These are phyloP conservation scores for Adelphocoris suturalis DNA, from an alignment of 2,888 invertebrate species.

Conservation along the genomic window DNA sequence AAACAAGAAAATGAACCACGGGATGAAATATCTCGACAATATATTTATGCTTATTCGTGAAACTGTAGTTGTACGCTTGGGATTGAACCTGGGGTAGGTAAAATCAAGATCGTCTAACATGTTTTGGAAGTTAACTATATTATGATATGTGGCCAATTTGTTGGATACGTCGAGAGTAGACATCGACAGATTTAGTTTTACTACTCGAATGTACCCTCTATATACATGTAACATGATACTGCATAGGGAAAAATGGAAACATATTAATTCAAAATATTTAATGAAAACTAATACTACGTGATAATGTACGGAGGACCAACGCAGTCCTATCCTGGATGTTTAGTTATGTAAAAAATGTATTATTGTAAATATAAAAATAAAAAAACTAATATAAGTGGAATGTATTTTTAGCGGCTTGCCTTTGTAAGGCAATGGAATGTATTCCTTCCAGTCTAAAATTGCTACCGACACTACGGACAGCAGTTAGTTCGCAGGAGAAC, in stretches of 20 bases:
- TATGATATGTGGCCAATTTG: neutral
- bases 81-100: neutral
- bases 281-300: neutral
- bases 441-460: constrained; percentile 50
- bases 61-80: constrained; percentile 9
- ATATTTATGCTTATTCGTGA: neutral
- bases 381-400: constrained; percentile 11
- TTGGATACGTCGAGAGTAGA: neutral
- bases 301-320: constrained; percentile 40
- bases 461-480: neutral
- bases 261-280: neutral
- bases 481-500: neutral
- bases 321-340: neutral
- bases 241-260: neutral
- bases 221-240: neutral
- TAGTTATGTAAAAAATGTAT: neutral
- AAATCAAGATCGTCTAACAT: neutral
- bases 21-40: neutral
- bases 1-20: neutral
- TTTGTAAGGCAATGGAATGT: constrained; percentile 51
- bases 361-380: constrained; percentile 43
- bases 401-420: constrained; percentile 54
- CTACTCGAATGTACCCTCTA: neutral
- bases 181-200: neutral
- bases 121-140: neutral